These are phyloP conservation scores for Neosalanx taihuensis DNA, from an alignment of 2,797 vertebrate species.

Conservation along the genomic window DNA sequence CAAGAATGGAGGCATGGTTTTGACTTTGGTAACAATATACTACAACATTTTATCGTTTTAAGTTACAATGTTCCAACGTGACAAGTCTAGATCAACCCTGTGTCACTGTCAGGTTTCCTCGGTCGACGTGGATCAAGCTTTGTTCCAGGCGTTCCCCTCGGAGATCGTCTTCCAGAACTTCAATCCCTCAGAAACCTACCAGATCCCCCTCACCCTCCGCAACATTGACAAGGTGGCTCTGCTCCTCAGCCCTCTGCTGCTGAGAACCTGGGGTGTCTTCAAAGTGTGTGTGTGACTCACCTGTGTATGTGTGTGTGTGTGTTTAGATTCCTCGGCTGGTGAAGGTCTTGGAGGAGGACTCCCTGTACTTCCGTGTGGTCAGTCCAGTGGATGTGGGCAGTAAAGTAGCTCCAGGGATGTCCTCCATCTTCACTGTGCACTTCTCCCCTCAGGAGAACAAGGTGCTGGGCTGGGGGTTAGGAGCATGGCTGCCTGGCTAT, in stretches of 20 bases:
- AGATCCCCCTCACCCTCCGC: conserved; percentile 74
- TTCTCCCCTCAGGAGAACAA: conserved; percentile 84
- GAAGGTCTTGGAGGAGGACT: conserved; percentile 76
- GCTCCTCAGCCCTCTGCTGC: too few relatives aligned
- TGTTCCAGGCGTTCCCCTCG: conserved; percentile 84
- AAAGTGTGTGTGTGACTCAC: not conserved
- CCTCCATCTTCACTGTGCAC: conserved; percentile 65
- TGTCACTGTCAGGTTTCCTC: conserved; percentile 65
- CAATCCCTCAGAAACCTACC: conserved; percentile 71
- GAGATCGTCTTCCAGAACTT: conserved; percentile 87
- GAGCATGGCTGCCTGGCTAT: not conserved
- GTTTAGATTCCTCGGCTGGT: conserved; percentile 77
- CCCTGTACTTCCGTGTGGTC: conserved; percentile 79
- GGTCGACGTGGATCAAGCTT: conserved; percentile 68
- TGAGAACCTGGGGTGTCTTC: not conserved
- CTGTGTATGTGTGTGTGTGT: not conserved
- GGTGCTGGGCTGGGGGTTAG: conserved; percentile 60
- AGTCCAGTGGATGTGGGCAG: conserved; percentile 58
- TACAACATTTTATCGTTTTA: not conserved
- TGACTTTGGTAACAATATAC: not conserved
- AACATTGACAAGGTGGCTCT: conserved; percentile 79
- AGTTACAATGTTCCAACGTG: not conserved
- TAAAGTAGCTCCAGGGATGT: conserved; percentile 82
- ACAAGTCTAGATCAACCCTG: not conserved
- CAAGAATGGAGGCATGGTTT: too few relatives aligned